phyloP scores from a whole-genome alignment of 2,888 invertebrate genomes.

The Gryllus longicercus region DNA sequence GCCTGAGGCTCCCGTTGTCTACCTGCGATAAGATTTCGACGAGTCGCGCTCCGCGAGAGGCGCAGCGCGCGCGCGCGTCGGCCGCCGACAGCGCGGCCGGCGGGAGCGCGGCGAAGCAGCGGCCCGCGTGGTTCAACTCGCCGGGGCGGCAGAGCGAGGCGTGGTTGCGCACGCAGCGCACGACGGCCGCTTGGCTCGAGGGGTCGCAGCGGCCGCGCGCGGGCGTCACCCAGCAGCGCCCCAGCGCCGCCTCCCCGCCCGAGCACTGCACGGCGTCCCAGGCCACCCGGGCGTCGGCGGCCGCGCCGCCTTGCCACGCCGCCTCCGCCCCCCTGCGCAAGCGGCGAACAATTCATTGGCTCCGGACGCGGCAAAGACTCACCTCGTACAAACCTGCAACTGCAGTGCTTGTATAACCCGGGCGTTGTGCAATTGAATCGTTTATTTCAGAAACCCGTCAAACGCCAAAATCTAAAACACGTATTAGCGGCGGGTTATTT shows the following conservation, averaged over 20 bases:
- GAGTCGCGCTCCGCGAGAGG: constrained; percentile 47
- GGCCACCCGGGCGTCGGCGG: constrained; percentile 44
- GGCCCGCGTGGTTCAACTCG: constrained; percentile 51
- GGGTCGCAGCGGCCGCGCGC: constrained; percentile 42
- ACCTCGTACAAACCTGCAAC: no score
- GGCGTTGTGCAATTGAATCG: no score
- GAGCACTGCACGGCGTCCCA: constrained; percentile 46
- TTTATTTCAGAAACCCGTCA: no score
- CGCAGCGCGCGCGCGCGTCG: constrained; percentile 50
- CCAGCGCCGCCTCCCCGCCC: constrained; percentile 48
- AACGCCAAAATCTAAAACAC: no score
- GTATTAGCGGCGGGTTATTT: no score
- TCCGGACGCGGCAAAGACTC: no score
- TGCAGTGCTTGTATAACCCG: no score
- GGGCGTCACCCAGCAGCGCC: constrained; percentile 26
- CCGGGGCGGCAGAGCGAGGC: constrained; percentile 49
- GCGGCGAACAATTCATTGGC: no score
- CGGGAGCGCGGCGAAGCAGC: constrained; percentile 49
- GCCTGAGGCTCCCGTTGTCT: not conserved
- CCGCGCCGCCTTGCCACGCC: constrained; percentile 50
- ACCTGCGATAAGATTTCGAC: constrained; percentile 49
- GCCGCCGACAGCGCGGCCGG: constrained; percentile 35
- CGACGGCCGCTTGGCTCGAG: constrained; percentile 47
- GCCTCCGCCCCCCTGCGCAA: constrained; percentile 50
- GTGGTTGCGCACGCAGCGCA: constrained; percentile 47